phyloP scores from a whole-genome alignment of 2,888 invertebrate species.

The Matsumyia berberina region DNA sequence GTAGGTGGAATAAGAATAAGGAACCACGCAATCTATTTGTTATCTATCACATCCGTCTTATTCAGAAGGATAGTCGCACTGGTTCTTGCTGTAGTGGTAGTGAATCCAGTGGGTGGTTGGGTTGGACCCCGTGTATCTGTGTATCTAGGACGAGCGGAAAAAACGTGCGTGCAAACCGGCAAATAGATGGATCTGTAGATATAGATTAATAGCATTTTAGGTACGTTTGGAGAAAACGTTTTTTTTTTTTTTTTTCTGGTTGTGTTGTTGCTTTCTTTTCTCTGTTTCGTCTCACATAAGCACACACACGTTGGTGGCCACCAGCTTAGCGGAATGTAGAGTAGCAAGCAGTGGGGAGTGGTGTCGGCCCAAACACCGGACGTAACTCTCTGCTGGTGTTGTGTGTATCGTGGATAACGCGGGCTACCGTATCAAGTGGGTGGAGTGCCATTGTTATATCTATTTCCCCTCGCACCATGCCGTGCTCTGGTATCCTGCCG shows the following conservation, averaged over 20 bases:
- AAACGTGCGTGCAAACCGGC: constrained; percentile 76
- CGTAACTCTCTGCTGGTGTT: constrained; percentile 61
- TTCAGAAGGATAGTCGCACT: constrained; percentile 71
- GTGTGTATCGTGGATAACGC: constrained; percentile 42
- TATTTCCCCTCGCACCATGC: constrained; percentile 28
- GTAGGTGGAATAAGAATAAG: constrained; percentile 75
- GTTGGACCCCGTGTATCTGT: constrained; percentile 47
- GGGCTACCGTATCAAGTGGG: constrained; percentile 41
- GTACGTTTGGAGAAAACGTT: constrained; percentile 60
- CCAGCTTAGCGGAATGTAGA: constrained; percentile 14
- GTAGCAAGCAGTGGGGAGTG: constrained; percentile 13
- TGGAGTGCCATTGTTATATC: constrained; percentile 60
- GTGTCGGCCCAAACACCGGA: constrained; percentile 63
- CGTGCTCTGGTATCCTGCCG: neutral
- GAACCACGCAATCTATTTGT: constrained; percentile 79
- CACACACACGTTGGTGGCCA: constrained; percentile 46
- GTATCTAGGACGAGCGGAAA: constrained; percentile 73
- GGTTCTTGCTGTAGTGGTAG: constrained; percentile 73
- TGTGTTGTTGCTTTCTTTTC: no score
- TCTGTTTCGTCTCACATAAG: constrained; percentile 9
- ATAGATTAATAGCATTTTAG: constrained; percentile 75
- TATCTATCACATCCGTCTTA: constrained; percentile 78
- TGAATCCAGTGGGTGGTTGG: constrained; percentile 65
- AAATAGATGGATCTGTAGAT: constrained; percentile 77
- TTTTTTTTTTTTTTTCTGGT: constrained; percentile 28